Conservation (phyloP, 35 echinoderm and acorn worm species). For the Heliocidaris erythrogramma region DNA sequence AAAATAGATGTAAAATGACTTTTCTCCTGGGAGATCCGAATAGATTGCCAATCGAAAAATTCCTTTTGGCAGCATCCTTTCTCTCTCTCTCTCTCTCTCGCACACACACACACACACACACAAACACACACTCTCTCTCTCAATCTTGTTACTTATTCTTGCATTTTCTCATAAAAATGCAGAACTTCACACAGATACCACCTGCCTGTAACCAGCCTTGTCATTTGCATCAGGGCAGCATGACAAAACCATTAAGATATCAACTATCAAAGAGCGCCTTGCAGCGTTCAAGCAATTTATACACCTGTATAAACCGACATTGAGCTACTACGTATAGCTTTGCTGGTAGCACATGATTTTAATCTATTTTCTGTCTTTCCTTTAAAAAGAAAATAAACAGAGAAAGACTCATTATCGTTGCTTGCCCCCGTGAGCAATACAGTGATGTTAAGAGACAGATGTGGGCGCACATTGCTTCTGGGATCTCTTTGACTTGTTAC, state of each 20-base stretch:
- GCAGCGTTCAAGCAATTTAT: background rate
- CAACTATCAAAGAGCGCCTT: too few species aligned
- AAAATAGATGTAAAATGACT: background rate
- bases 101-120: background rate
- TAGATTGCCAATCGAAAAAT: conserved; percentile 12
- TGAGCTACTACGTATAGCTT: background rate
- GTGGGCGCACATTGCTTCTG: background rate
- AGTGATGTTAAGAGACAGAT: background rate
- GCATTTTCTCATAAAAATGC: background rate
- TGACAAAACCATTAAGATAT: background rate
- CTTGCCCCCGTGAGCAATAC: background rate
- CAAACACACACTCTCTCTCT: background rate
- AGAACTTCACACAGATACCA: background rate
- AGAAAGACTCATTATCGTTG: background rate
- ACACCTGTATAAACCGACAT: background rate
- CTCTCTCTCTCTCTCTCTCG: background rate
- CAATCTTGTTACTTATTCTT: background rate
- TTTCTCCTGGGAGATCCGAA: background rate
- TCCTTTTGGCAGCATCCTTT: background rate
- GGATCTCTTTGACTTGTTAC: background rate
- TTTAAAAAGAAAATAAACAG: background rate
- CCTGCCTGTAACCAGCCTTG: background rate
- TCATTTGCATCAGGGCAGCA: background rate
- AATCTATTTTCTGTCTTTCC: background rate
- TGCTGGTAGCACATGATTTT: background rate